Evolutionary conservation across 1,140 invertebrate genomes (phyloP).

Genomic region (Bemisia tabaci): DNA sequence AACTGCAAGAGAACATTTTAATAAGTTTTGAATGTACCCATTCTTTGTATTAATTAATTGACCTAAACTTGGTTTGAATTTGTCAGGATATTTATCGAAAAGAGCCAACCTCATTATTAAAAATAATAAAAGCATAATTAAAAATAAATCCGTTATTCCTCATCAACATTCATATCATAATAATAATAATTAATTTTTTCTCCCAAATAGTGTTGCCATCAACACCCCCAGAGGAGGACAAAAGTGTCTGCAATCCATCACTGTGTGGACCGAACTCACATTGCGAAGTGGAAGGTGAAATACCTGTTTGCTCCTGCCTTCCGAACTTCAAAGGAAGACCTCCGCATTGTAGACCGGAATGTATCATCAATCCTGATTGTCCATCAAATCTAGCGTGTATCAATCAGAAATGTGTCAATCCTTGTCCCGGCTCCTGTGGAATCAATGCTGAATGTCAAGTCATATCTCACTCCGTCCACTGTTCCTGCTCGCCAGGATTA

Average conservation of each 20-base stretch:
- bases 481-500: slow-evolving; percentile 55
- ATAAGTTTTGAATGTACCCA: too few species aligned
- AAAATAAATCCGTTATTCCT: too few species aligned
- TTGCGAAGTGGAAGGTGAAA: slow-evolving; percentile 51
- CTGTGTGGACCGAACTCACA: slow-evolving; percentile 69
- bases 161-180: too few species aligned
- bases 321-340: slow-evolving; percentile 44
- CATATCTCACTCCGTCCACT: slow-evolving; percentile 58
- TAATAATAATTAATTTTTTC: too few species aligned
- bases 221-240: slow-evolving; percentile 19
- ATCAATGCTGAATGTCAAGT: slow-evolving; percentile 58
- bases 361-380: slow-evolving; percentile 58
- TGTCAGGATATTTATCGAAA: too few species aligned
- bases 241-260: slow-evolving; percentile 54
- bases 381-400: slow-evolving; percentile 54
- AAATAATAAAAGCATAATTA: too few species aligned
- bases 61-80: too few species aligned
- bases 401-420: slow-evolving; percentile 58
- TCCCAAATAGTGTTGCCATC: slow-evolving; percentile 18
- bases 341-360: slow-evolving; percentile 43
- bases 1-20: too few species aligned
- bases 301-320: slow-evolving; percentile 54
- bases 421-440: slow-evolving; percentile 63
- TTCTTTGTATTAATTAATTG: too few species aligned
- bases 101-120: too few species aligned